phyloP scores from a whole-genome alignment of 2,888 invertebrate genomes.

The Branchipolynoe longqiensis region DNA sequence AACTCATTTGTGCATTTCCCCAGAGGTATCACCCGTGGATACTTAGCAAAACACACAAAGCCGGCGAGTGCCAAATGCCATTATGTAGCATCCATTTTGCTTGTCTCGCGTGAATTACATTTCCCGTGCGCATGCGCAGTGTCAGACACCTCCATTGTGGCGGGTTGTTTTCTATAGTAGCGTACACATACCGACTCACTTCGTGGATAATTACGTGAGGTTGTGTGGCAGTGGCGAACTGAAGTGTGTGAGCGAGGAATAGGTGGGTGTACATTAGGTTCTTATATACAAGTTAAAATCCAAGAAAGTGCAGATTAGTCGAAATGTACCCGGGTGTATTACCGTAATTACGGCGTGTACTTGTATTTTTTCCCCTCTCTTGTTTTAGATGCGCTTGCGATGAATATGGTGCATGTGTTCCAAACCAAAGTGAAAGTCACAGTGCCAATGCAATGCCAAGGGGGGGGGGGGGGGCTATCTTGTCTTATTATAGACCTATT shows the following conservation, averaged over 20 bases:
- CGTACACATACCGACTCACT: background rate
- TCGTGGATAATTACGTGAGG: background rate
- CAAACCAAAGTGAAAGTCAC: no score
- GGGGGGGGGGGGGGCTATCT: no score
- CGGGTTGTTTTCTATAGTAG: conserved; percentile 57
- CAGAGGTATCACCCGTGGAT: background rate
- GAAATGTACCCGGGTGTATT: no score
- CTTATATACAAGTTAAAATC: no score
- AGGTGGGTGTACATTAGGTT: no score
- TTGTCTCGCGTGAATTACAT: conserved; percentile 54
- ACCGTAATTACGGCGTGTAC: no score
- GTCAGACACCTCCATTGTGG: conserved; percentile 52
- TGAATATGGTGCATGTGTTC: no score
- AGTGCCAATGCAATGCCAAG: no score
- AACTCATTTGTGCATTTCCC: background rate
- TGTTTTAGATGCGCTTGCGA: no score
- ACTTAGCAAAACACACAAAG: background rate
- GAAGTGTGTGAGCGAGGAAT: background rate
- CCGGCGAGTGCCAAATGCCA: background rate
- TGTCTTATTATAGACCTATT: no score
- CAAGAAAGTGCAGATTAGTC: no score
- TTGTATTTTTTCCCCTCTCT: no score
- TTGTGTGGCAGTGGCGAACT: background rate
- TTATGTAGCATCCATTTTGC: conserved; percentile 51
- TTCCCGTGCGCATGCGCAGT: conserved; percentile 49